Conservation (phyloP, 2,113 vertebrate species). For the Vulpes ferrilata region DNA sequence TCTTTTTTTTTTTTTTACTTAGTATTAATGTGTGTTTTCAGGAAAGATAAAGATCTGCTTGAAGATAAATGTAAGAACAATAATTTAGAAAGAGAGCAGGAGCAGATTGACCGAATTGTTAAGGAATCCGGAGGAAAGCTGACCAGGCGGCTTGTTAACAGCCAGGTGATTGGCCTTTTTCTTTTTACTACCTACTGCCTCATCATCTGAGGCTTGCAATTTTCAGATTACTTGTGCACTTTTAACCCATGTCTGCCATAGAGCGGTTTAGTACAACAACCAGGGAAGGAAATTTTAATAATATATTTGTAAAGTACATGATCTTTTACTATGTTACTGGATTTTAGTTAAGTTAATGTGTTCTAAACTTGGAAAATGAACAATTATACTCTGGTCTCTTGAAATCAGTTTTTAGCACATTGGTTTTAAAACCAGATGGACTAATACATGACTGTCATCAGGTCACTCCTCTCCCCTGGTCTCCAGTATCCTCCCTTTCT, state of each 20-base stretch:
- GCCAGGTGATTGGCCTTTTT: conserved; percentile 88
- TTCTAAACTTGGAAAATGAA: conserved; percentile 41
- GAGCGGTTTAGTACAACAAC: background rate
- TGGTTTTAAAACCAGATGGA: conserved; percentile 11
- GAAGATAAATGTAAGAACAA: conserved; percentile 91
- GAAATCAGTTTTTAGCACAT: background rate
- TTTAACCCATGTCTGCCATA: background rate
- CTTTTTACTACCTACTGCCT: background rate
- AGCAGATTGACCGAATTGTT: conserved; percentile 95
- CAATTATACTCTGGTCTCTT: background rate
- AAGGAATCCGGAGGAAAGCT: conserved; percentile 95
- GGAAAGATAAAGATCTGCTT: conserved; percentile 92
- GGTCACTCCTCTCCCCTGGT: background rate
- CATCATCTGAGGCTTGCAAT: background rate
- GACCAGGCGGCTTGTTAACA: conserved; percentile 91
- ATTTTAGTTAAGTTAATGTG: background rate
- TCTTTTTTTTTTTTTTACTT: background rate
- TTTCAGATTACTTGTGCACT: background rate
- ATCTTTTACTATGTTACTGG: background rate
- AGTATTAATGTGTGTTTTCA: conserved; percentile 78
- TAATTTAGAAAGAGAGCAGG: conserved; percentile 92
- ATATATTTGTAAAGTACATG: background rate
- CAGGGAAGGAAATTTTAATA: background rate
- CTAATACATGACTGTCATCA: background rate
- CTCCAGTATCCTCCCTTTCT: background rate